Evolutionary conservation across 2,888 invertebrate genomes (phyloP), one percentile per base, ranked within the genome.

Genomic region (Masnerella sp.): DNA sequence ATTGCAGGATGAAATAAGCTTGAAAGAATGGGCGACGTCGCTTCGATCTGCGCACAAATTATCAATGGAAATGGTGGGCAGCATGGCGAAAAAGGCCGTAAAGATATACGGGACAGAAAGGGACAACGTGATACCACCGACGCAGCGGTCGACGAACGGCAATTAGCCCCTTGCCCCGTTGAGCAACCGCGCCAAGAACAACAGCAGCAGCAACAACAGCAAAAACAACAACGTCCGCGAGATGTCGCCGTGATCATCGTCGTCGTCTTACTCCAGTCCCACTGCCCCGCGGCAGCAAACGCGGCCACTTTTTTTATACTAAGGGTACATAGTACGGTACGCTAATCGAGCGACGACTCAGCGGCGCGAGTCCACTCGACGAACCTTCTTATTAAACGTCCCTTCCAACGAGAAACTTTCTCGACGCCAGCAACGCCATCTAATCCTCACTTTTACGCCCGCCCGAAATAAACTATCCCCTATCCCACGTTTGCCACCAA

Each of bases 11-110:
- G 98, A 98, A 90, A 99, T 99, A 85, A 96, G 99, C 73, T 92
- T 99, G 80, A 98, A 97, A 86, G 99, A 99, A 88, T 99, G 99
- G 99, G 95, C 97, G 77, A 91, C 95, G 72, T 98, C 98, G 52
- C 90, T 99, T 81, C 94, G 97, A 77, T 94, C 96, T 18, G 98
- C 99, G 28, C 98, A 98, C 90, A 97, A 97, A 89, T 93, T 95
- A 85, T 98, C 98, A 2, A 93, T 95, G 87, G 98, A 99, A 88
- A 92, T 99, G 82, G 91, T 99, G 70, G 96, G 97, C 58, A 96
- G 95, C 51, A 98, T 99, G 97, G 98, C 98, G 75, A 95, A 95
- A 88, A 99, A 99, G 89, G 99, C 98, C 30, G 98, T 98, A 80
- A 98, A 97, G 90, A 98, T 99, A 84, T 99, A 99, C 89, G 99